A percentile compares a stretch with the other conserved stretches of the same genome.
phyloP scores from a whole-genome alignment of 2,888 invertebrate species.

The Dicycla oo region DNA sequence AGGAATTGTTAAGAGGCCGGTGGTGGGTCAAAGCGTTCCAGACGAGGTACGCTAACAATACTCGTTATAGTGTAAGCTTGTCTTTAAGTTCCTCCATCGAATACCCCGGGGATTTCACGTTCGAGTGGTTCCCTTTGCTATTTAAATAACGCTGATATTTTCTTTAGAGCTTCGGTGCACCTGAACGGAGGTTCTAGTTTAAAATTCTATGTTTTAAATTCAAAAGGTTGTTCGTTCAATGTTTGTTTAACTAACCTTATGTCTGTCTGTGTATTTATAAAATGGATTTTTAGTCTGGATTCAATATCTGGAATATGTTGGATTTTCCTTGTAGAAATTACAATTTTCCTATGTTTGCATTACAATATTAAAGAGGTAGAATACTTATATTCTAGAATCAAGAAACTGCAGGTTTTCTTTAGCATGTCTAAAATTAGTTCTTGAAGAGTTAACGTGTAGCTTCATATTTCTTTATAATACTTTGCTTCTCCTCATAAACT shows the following conservation, averaged over 20 bases:
- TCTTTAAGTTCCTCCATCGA: conserved; percentile 73
- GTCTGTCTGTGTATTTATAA: conserved; percentile 58
- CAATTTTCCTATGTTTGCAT: conserved; percentile 33
- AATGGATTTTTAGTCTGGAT: conserved; percentile 54
- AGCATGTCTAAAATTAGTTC: neutral
- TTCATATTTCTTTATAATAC: neutral
- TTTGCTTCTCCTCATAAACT: neutral
- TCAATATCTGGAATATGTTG: conserved; percentile 37
- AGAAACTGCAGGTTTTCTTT: neutral
- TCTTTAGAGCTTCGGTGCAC: conserved; percentile 65
- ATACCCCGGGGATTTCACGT: conserved; percentile 72
- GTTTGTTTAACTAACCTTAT: conserved; percentile 63
- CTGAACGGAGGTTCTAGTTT: conserved; percentile 59
- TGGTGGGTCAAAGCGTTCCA: conserved; percentile 82
- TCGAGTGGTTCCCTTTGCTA: conserved; percentile 75
- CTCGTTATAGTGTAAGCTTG: conserved; percentile 75
- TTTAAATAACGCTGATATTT: conserved; percentile 75
- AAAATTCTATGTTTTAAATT: conserved; percentile 68
- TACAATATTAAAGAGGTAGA: neutral
- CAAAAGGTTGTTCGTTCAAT: conserved; percentile 61
- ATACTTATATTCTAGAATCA: neutral
- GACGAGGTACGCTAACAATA: conserved; percentile 74
- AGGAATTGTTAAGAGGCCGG: conserved; percentile 79
- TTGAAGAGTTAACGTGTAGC: neutral
- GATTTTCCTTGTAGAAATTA: conserved; percentile 24